phyloP scores from a whole-genome alignment of 2,888 invertebrate species.

The Ecliptopera silaceata region DNA sequence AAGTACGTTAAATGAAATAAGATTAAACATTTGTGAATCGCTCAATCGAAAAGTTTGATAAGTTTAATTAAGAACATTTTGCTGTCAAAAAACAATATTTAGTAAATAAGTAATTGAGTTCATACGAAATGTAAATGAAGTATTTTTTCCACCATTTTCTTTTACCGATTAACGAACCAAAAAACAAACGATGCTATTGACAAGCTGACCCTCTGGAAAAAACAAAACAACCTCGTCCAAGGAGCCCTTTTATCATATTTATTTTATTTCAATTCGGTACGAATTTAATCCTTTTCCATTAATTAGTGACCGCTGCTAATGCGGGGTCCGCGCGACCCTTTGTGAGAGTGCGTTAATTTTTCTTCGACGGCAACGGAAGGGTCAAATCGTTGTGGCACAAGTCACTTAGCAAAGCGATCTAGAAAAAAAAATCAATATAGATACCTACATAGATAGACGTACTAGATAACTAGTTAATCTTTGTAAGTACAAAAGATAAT shows the following conservation, averaged over 20 bases:
- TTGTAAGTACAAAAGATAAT: too few species aligned
- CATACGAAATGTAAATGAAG: too few species aligned
- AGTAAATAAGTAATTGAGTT: too few species aligned
- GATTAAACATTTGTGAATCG: too few species aligned
- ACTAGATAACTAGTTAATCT: too few species aligned
- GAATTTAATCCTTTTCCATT: slow-evolving; percentile 83
- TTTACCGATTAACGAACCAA: slow-evolving; percentile 38
- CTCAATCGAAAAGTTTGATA: too few species aligned
- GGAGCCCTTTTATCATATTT: slow-evolving; percentile 79
- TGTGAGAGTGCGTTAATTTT: slow-evolving; percentile 72
- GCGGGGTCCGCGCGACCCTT: slow-evolving; percentile 62
- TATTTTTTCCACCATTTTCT: slow-evolving; percentile 19
- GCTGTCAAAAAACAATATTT: too few species aligned
- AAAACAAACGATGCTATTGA: slow-evolving; percentile 59
- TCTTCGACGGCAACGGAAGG: slow-evolving; percentile 64
- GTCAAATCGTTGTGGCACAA: slow-evolving; percentile 46
- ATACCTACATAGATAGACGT: not conserved
- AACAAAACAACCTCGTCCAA: slow-evolving; percentile 49
- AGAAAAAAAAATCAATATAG: not conserved
- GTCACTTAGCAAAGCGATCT: slow-evolving; percentile 26
- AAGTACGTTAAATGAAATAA: too few species aligned
- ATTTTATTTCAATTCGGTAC: slow-evolving; percentile 82
- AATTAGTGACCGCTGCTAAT: slow-evolving; percentile 80
- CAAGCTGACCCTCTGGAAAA: slow-evolving; percentile 49
- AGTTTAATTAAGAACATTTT: too few species aligned